Conservation (phyloP, 2,888 invertebrate species). For the Acanthosepion lycidas region DNA sequence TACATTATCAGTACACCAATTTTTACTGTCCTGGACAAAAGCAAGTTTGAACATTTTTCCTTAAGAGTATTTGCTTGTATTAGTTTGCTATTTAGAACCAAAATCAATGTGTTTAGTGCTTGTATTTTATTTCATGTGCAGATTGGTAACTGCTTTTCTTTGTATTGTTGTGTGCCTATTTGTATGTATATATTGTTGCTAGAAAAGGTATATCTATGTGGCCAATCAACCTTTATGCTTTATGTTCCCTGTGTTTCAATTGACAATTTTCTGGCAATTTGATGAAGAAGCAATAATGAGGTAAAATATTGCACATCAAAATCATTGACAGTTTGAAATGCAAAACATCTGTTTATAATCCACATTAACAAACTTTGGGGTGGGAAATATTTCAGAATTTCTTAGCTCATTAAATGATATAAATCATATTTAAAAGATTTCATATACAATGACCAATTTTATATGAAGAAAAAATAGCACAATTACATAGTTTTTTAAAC, state of each 20-base stretch:
- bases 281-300: not conserved
- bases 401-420: not conserved
- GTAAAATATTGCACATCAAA: not conserved
- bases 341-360: not conserved
- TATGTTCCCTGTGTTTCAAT: not conserved
- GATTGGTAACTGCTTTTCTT: not conserved
- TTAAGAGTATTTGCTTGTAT: not conserved
- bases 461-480: not conserved
- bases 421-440: not conserved
- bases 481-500: not conserved
- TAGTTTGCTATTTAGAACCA: slow-evolving; percentile 33
- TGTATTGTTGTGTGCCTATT: not conserved
- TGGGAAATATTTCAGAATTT: not conserved
- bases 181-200: not conserved
- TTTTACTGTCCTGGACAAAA: not conserved
- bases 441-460: not conserved
- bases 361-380: not conserved
- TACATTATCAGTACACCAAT: not conserved
- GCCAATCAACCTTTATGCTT: not conserved
- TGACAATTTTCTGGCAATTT: not conserved
- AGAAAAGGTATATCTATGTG: not conserved
- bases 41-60: not conserved
- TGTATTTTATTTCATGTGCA: not conserved
- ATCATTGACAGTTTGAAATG: not conserved
- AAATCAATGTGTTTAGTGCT: slow-evolving; percentile 18